Conservation (phyloP, 2,888 invertebrate genomes). For the Adelognathus sp. region DNA sequence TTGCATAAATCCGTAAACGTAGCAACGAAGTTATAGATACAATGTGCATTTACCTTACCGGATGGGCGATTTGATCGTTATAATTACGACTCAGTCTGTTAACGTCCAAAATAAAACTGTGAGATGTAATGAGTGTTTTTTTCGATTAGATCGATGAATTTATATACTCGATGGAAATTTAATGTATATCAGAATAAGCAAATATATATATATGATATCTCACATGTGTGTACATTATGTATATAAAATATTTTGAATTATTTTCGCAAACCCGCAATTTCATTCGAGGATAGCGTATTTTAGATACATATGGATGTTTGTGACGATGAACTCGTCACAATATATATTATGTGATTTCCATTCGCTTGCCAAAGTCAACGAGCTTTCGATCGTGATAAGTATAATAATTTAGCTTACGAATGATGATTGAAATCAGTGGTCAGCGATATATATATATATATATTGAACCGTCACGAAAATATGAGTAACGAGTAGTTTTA, state of each 20-base stretch:
- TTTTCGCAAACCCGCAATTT: not conserved
- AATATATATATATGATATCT: not conserved
- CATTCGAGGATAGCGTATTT: not conserved
- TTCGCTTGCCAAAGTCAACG: not conserved
- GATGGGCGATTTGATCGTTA: not conserved
- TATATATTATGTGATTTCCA: not conserved
- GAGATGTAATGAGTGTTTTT: not conserved
- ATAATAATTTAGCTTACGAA: not conserved
- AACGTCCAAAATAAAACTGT: not conserved
- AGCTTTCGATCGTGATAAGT: not conserved
- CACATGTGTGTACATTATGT: not conserved
- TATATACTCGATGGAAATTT: not conserved
- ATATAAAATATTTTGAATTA: not conserved
- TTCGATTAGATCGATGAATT: not conserved
- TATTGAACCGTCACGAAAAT: not conserved
- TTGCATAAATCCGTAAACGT: not conserved
- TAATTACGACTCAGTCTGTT: not conserved
- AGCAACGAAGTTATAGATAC: not conserved
- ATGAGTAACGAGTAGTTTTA: slow-evolving; percentile 2
- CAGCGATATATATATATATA: not conserved
- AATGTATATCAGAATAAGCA: not conserved
- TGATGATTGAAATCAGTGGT: not conserved
- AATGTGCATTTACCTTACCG: too few species aligned
- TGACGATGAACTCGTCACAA: too few species aligned
- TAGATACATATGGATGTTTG: not conserved